Base-by-base conservation (phyloP, 2,888 invertebrate species). In the Amiota minor region DNA sequence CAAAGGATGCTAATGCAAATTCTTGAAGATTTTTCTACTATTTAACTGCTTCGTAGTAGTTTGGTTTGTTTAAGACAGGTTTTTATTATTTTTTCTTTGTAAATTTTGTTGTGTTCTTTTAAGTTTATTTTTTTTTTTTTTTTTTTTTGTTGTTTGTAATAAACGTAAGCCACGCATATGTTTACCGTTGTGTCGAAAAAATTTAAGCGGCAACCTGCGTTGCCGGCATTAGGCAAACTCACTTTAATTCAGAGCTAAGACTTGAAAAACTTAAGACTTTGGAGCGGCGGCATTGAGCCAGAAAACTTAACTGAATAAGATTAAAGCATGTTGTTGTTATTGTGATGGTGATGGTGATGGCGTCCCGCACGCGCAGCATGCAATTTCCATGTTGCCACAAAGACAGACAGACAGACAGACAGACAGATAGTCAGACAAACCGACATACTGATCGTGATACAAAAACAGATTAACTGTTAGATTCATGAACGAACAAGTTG, bases 381-480 rank as follows among this genome's bases (percentile, higher is more conserved):
- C 80, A 78, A 79, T 79, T 80, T 80, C 78, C 78, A 80, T 79
- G 79, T 78, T 73, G 72, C 73, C 55, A 74, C 75, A 74, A 72
- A 50, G 61, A 12, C 45, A 14, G 35, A 47, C 23, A 18, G 59
- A 72, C 50, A 73, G 20, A 77, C 71, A 53, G 50, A 56, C 46
- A 68, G 49, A 50, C 56, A 71, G 16, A 71, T n/a, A 55, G 59
- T 70, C 20, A 53, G 65, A 49, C 56, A 49, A 18, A 68, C 14
- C 46, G 23, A 70, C 56, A 14, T 18, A 70, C 46, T 61, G 50
- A 59, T 59, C 70, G 56, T 18, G 35, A 3, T 62, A 76, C 53
- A 46, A 47, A 71, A 61, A 64, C 64, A 75, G 79, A 78, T 81
- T 74, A 75, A 81, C 81, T 75, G 81, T 81, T 81, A 81, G 80